phyloP scores from a whole-genome alignment of 2,113 vertebrate species.

The Crocuta crocuta region DNA sequence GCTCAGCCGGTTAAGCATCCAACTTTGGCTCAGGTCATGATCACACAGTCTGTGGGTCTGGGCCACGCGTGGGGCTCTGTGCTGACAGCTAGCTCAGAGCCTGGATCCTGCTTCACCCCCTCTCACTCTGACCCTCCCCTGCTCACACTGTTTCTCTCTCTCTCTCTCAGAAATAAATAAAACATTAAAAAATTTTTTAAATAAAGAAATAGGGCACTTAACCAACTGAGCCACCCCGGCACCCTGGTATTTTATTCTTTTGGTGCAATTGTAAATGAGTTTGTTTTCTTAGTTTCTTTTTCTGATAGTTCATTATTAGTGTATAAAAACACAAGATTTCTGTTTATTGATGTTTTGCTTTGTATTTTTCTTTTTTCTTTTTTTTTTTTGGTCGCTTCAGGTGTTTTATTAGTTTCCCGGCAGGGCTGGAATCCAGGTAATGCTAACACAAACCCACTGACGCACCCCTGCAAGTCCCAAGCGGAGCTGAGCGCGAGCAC shows the following conservation, averaged over 20 bases:
- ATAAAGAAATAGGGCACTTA: no score
- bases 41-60: no score
- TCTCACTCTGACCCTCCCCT: no score
- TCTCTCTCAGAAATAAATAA: no score
- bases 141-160: no score
- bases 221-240: no score
- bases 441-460: conserved; percentile 43
- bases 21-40: no score
- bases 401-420: conserved; percentile 85
- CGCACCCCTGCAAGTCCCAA: conserved; percentile 50
- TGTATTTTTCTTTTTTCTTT: background rate
- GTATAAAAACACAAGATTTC: background rate
- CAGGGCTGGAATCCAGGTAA: conserved; percentile 58
- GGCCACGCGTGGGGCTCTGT: no score
- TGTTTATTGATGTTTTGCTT: background rate
- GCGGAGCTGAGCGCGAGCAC: conserved; percentile 73
- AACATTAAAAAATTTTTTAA: no score
- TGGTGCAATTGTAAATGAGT: background rate
- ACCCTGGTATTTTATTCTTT: background rate
- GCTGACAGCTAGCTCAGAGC: no score
- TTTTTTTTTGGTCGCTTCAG: conserved; percentile 62
- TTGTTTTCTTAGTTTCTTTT: background rate
- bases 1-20: no score
- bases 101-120: no score
- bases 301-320: background rate